Percentiles rank a stretch among this genome's conserved stretches.
phyloP scores from a whole-genome alignment of 2,888 invertebrate genomes.

The Matsumyia berberina region DNA sequence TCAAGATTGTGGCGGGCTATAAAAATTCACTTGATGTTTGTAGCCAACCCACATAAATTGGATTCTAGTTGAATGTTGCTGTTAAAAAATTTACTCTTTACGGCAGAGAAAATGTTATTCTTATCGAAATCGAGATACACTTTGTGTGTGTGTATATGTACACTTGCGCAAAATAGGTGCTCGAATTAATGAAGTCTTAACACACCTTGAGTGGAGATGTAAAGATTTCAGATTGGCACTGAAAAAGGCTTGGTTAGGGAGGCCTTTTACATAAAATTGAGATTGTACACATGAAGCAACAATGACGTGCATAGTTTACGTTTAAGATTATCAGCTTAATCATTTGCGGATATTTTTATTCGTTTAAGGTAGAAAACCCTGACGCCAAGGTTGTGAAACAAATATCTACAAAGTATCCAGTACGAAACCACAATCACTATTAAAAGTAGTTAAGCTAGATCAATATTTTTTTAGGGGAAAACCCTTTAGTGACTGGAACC shows the following conservation, averaged over 20 bases:
- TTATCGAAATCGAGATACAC: constrained; percentile 22
- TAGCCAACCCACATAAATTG: constrained; percentile 29
- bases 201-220: background rate
- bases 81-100: background rate
- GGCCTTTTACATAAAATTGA: no score
- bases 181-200: constrained; percentile 16
- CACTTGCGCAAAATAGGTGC: constrained; percentile 1
- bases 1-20: constrained; percentile 50
- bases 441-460: no score
- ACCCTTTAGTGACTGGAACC: no score
- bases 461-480: no score
- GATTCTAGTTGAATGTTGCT: constrained; percentile 4
- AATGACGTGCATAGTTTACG: no score
- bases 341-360: no score
- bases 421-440: no score
- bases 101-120: background rate
- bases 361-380: no score
- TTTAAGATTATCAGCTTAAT: no score
- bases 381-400: no score
- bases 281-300: no score
- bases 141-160: background rate
- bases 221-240: constrained; percentile 9
- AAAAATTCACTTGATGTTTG: constrained; percentile 52
- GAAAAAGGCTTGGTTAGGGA: background rate
- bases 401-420: no score